Evolutionary conservation across 2,797 vertebrate genomes (phyloP), one percentile per base, ranked within the genome.

Genomic region (Moxostoma hubbsi): DNA sequence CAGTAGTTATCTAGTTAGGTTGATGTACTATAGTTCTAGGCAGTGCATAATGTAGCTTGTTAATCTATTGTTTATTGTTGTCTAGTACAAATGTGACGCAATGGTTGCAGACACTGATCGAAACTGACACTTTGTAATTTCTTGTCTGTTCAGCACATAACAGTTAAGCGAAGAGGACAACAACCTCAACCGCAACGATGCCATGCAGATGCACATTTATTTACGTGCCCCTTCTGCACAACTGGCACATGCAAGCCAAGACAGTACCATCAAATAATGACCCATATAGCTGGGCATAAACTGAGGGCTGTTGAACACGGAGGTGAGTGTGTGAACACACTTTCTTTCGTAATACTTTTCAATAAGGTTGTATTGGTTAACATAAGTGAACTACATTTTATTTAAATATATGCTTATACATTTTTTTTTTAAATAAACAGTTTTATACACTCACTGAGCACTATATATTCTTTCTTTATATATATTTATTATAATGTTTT

Each of bases 221-320:
- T 72, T 45, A 59, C 70, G 1, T 72, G 70, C 7, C 70, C 70
- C 7, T 72, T 72, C 70, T 72, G 70, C 70, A 12, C 55, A 9
- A 0, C 15, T 47, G 45, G 59, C 0, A 11, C 5, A 11, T 72
- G 45, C 13, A 72, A 49, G 9, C 55, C 55, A 13, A 46, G 55
- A 59, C 54, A 47, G n/a, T 59, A 59, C n/a, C 70, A 72, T 57
- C 13, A 16, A 16, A 71, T 71, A 15, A 15, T 58, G 69, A 3
- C 70, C 1, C 70, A 73, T 24, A 45, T 71, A 58, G 53, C 68
- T 5, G 68, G 68, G 0, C 53, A 71, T 71, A 71, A 59, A 59
- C 7, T 72, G 9, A 72, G 45, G 12, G 10, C 45, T 1, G n/a
- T 13, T 59, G 55, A 73, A 49, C 13, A 61, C 61, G 70, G 45